These are phyloP conservation scores for Clitarchus hookeri DNA, from an alignment of 2,888 invertebrate genomes.

Conservation along the genomic window DNA sequence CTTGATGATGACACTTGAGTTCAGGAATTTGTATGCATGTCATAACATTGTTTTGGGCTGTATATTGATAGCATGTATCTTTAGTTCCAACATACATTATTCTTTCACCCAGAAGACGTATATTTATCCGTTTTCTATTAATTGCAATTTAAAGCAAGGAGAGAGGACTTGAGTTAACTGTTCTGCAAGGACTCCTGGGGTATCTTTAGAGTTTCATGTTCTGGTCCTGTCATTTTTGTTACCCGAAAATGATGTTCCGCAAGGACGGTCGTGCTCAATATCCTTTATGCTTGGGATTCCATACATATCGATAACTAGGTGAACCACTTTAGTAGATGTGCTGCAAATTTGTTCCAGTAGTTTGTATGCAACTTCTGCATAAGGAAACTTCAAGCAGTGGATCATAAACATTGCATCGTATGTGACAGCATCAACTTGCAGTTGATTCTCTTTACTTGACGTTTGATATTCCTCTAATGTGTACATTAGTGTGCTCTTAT, in stretches of 20 bases:
- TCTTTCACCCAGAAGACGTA: background rate
- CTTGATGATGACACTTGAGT: background rate
- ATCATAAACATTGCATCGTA: too few species aligned
- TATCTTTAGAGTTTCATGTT: constrained; percentile 2
- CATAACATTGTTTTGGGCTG: background rate
- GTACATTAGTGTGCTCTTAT: background rate
- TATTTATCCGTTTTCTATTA: background rate
- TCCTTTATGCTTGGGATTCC: too few species aligned
- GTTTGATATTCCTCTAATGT: background rate
- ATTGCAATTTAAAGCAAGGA: background rate
- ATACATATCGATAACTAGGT: background rate
- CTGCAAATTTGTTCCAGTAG: background rate
- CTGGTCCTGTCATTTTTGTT: background rate
- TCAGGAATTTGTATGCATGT: background rate
- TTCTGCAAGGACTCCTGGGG: background rate
- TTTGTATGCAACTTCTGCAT: constrained; percentile 3
- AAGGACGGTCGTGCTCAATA: background rate
- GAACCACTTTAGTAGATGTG: background rate
- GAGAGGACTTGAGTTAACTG: background rate
- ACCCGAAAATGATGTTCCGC: background rate
- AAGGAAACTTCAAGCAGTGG: too few species aligned
- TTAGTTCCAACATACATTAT: background rate
- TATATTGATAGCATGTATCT: background rate
- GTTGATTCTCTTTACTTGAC: background rate
- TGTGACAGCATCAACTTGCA: constrained; percentile 16